A percentile compares a stretch with the other conserved stretches of the same genome.
phyloP scores from a whole-genome alignment of 2,797 vertebrate species.

The Emys orbicularis region DNA sequence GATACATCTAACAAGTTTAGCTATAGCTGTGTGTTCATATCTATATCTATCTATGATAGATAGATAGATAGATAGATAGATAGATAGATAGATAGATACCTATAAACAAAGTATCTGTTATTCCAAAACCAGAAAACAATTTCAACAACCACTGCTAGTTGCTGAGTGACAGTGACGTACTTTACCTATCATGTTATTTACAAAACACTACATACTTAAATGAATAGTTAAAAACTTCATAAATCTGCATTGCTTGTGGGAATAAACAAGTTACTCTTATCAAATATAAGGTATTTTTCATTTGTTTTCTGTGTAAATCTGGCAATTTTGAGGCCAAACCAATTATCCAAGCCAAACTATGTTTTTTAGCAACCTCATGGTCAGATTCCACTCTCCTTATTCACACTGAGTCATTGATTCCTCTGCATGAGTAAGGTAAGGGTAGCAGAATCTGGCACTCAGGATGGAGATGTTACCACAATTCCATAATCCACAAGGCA shows the following conservation, averaged over 20 bases:
- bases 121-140: constrained; percentile 3
- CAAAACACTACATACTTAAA: background rate
- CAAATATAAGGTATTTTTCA: background rate
- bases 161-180: background rate
- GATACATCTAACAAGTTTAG: constrained; percentile 4
- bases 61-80: rapidly evolving
- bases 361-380: background rate
- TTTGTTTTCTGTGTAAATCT: background rate
- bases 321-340: background rate
- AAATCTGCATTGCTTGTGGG: background rate
- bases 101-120: background rate
- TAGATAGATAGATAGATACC: background rate
- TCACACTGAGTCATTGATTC: background rate
- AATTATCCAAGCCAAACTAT: background rate
- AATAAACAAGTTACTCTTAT: background rate
- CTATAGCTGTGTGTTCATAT: background rate
- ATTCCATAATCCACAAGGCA: background rate
- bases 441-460: background rate
- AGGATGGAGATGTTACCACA: background rate
- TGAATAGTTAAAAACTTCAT: background rate
- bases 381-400: background rate
- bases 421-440: background rate
- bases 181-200: background rate
- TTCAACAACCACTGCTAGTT: background rate
- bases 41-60: background rate